Base-by-base conservation (phyloP, 2,797 vertebrate species). In the Macropodus opercularis region DNA sequence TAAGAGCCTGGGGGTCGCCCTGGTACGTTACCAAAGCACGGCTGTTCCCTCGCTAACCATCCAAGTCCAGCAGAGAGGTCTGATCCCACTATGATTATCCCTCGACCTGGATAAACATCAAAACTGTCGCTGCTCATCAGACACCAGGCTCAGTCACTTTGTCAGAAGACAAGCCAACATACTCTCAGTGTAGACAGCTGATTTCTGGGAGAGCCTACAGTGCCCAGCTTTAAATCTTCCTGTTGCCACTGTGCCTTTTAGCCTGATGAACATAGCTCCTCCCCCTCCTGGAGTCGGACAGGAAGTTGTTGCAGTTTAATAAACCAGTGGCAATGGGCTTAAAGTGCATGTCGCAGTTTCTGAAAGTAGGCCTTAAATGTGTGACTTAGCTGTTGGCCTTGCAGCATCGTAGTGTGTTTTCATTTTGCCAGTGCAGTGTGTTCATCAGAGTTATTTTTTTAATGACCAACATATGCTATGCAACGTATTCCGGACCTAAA, bases 151-250 rank as follows among this genome's bases (percentile, higher is more conserved):
- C 78, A 67, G 79, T 63, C 75, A 54, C 72, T 71, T 32, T 75
- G 80, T 87, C 67, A 83, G 86, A 90, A 83, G 79, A 76, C 43
- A 8, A 4, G 85, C 86, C 85, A 90, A 46, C 79, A 78, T 63
- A 52, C 67, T 80, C 79, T 85, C 81, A 76, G 69, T 72, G 83
- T 72, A 79, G 77, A 81, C 79, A 66, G 0, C 60, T 52, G 79
- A 69, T 78, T 38, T 81, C 49, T 71, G 56, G 79, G 72, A 79
- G 74, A 79, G 72, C 78, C n/a, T n/a, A n/a, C n/a, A n/a, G 74
- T 72, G 80, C 78, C 81, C 81, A 41, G 73, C 78, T n/a, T 64
- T 79, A 80, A 85, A 73, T 80, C 79, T 84, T 84, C 70, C 57
- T 64, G 72, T 43, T 61, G 81, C 75, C 83, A 35, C 41, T 1